These are phyloP conservation scores for Lerema accius DNA, from an alignment of 1,140 invertebrate species.

Conservation along the genomic window DNA sequence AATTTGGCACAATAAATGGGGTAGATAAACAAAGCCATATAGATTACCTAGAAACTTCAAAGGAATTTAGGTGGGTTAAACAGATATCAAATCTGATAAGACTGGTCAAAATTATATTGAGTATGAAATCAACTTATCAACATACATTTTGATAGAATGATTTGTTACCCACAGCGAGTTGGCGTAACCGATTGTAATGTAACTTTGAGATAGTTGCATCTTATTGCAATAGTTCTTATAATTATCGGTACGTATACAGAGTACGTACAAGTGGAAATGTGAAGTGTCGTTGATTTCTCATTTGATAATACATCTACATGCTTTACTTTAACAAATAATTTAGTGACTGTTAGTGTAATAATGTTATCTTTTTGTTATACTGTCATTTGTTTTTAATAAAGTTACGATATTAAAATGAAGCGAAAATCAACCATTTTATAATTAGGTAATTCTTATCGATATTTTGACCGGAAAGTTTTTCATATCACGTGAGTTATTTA, in stretches of 20 bases:
- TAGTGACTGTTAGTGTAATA: too few relatives aligned
- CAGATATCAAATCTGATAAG: constrained; percentile 28
- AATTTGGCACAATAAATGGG: constrained; percentile 29
- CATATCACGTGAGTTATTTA: too few relatives aligned
- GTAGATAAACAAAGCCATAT: constrained; percentile 25
- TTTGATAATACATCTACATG: too few relatives aligned
- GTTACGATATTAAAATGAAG: too few relatives aligned
- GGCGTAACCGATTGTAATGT: neutral
- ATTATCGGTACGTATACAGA: neutral
- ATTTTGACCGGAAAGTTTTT: too few relatives aligned
- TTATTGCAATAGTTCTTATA: neutral
- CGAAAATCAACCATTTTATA: too few relatives aligned
- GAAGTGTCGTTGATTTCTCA: too few relatives aligned
- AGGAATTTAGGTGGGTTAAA: constrained; percentile 28
- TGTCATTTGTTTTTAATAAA: too few relatives aligned
- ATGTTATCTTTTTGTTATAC: too few relatives aligned
- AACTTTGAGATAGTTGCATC: neutral
- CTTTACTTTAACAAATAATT: too few relatives aligned
- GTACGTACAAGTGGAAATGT: neutral
- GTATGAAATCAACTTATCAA: constrained; percentile 24
- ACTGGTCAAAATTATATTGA: constrained; percentile 20
- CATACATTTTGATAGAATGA: constrained; percentile 4
- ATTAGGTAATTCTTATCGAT: too few relatives aligned
- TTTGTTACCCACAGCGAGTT: neutral
- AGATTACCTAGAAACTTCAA: constrained; percentile 32